Evolutionary conservation across 2,888 invertebrate species (phyloP).

Genomic region (Microplitis deprimator): DNA sequence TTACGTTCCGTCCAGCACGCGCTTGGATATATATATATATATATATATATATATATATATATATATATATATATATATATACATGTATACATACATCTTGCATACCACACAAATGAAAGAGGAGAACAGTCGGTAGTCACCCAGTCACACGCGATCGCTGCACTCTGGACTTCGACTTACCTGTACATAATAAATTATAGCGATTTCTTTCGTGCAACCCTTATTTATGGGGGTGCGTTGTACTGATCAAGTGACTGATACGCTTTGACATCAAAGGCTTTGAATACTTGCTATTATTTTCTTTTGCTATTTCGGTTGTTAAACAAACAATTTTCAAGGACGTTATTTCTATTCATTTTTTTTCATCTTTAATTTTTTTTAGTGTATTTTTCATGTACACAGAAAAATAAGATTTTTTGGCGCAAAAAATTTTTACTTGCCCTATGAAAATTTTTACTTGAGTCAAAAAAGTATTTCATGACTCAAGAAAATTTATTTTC

Average conservation of each 20-base stretch:
- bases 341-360: constrained; percentile 43
- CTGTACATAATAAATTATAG: constrained; percentile 65
- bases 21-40: constrained; percentile 1
- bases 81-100: constrained; percentile 11
- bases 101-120: constrained; percentile 34
- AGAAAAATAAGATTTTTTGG: no score
- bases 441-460: no score
- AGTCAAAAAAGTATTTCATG: no score
- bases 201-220: constrained; percentile 68
- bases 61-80: neutral
- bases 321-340: constrained; percentile 37
- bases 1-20: constrained; percentile 28
- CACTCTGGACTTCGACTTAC: constrained; percentile 53
- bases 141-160: constrained; percentile 67
- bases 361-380: constrained; percentile 15
- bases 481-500: no score
- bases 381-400: constrained; percentile 2
- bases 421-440: no score
- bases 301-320: neutral
- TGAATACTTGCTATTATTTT: constrained; percentile 35
- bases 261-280: constrained; percentile 65
- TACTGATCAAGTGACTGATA: constrained; percentile 64
- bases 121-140: constrained; percentile 49
- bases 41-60: neutral
- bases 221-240: constrained; percentile 68